Base-by-base conservation (phyloP, 2,797 vertebrate species). In the Scolopax bukidnonensis region DNA sequence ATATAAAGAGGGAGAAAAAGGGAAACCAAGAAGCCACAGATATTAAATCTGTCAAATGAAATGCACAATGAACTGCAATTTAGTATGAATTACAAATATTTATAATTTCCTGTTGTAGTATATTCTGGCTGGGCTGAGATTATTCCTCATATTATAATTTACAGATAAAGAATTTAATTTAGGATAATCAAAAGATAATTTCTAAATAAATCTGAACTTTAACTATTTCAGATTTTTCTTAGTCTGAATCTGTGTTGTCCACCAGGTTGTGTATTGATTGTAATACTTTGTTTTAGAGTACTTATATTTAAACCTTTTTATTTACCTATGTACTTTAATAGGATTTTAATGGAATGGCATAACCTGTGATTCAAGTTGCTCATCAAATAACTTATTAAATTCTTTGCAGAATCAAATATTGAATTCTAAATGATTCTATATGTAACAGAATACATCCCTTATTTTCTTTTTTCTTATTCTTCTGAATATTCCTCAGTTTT, bases 91-190 rank as follows among this genome's bases (percentile, higher is more conserved):
- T 75, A 48, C 2, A 1, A 78, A 78, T 40, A 23, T 9, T 2
- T 32, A 11, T 57, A 21, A 36, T 75, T 59, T 65, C 33, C 20
- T 40, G 10, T 15, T 45, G 19, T 30, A 43, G 11, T 0, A 0
- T 86, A 18, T 27, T 67, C 61, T 56, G 8, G 5, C 10, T 70
- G 7, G 6, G 1, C 10, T 84, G 50, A 69, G 16, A 64, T 92
- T 82, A 51, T 41, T 79, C 67, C n/a, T 70, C n/a, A 40, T 54
- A 4, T 69, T 54, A 30, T 12, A 54, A 67, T 63, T 67, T 68
- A 14, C 2, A 3, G 32, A 73, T 40, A 53, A 64, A 81, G 4
- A 4, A 71, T 33, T 64, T 61, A 27, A 81, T 51, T 75, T 16
- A 36, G 24, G 24, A 28, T 15, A 79, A 63, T 8, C 10, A 19